Percentiles rank a stretch among this genome's conserved stretches.
These are phyloP conservation scores for Isaurus tuberculatus DNA, from an alignment of 92 coral and sea anemone species.

Conservation along the genomic window DNA sequence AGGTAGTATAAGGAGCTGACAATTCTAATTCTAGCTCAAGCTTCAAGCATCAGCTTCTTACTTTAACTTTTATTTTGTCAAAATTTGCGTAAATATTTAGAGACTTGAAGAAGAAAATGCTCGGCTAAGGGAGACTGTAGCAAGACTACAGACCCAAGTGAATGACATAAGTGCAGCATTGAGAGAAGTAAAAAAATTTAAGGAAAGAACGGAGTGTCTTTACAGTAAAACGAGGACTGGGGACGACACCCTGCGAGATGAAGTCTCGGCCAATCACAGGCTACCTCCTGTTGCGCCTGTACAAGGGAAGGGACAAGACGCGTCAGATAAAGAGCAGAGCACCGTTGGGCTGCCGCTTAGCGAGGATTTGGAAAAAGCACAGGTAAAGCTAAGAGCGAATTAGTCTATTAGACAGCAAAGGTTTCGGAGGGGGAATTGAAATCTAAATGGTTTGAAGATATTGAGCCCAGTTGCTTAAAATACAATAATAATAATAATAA, in stretches of 20 bases:
- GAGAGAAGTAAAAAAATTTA: slow-evolving; percentile 18
- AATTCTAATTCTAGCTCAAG: too few relatives aligned
- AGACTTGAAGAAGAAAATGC: slow-evolving; percentile 44
- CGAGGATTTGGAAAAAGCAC: slow-evolving; percentile 33
- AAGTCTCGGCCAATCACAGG: background rate
- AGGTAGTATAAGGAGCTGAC: too few relatives aligned
- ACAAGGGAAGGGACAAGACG: background rate
- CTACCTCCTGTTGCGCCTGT: background rate
- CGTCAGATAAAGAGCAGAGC: background rate
- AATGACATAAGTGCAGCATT: slow-evolving; percentile 30
- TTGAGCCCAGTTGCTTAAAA: too few relatives aligned
- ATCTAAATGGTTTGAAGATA: too few relatives aligned
- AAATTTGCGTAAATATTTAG: too few relatives aligned
- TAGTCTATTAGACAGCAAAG: too few relatives aligned
- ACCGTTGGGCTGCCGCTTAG: slow-evolving; percentile 6
- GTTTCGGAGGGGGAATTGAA: background rate
- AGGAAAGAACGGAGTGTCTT: background rate
- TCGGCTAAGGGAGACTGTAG: slow-evolving; percentile 34
- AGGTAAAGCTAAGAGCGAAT: too few relatives aligned
- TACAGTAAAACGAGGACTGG: slow-evolving; percentile 19
- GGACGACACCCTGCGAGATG: background rate
- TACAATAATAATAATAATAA: too few relatives aligned
- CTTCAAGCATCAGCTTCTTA: too few relatives aligned
- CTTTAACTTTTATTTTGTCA: background rate
- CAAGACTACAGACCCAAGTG: slow-evolving; percentile 26